These are phyloP conservation scores for Anguilla megastoma DNA, from an alignment of 2,797 vertebrate genomes.

Conservation along the genomic window DNA sequence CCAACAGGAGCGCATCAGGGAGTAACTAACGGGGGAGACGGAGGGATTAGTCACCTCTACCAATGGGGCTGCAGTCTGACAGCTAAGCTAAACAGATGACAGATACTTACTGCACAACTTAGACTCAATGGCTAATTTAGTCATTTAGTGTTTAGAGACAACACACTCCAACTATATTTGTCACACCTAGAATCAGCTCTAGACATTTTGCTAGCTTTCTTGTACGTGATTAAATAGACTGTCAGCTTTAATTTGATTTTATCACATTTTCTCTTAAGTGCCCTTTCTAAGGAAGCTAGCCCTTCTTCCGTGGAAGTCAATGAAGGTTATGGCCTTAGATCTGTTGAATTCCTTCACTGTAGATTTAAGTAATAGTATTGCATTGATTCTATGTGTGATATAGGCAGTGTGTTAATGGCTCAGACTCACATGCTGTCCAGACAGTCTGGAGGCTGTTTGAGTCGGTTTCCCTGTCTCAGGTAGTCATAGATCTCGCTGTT, in stretches of 20 bases:
- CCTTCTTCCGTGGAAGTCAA: neutral
- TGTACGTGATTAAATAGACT: no score
- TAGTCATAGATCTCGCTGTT: constrained; percentile 95
- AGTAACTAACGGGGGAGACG: constrained; percentile 70
- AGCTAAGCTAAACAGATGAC: neutral
- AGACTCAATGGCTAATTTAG: neutral
- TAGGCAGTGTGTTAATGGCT: neutral
- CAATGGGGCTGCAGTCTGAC: neutral
- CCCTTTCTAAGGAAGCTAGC: no score
- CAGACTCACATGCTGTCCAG: constrained; percentile 84
- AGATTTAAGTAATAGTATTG: neutral
- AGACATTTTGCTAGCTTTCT: no score
- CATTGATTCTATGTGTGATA: neutral
- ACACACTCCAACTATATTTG: no score
- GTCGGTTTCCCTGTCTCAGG: constrained; percentile 86
- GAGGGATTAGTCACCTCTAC: constrained; percentile 10
- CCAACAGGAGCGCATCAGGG: constrained; percentile 89
- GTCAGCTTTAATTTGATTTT: no score
- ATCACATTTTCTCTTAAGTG: no score
- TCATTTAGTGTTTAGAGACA: no score
- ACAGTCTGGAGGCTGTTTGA: constrained; percentile 89
- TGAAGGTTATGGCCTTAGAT: neutral
- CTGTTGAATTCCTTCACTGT: neutral
- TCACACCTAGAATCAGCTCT: no score
- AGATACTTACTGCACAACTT: neutral